Percentiles rank a stretch among this genome's conserved stretches.
phyloP scores from a whole-genome alignment of 2,113 vertebrate genomes.

The Platysteira castanea region DNA sequence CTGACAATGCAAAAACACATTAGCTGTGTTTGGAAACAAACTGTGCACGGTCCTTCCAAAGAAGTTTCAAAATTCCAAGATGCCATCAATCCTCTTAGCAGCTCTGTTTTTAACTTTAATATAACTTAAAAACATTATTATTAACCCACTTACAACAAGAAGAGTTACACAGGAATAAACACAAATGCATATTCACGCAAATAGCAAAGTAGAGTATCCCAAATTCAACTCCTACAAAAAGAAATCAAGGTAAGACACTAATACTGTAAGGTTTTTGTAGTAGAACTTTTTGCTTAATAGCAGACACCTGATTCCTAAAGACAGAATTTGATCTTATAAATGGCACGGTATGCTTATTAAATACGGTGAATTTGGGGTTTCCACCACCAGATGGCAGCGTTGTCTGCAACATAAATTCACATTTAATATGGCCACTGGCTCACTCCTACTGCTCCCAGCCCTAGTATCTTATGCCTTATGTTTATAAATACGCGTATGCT shows the following conservation, averaged over 20 bases:
- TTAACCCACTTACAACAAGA: neutral
- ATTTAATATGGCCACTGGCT: neutral
- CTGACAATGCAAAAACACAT: neutral
- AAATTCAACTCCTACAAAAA: neutral
- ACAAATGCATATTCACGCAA: neutral
- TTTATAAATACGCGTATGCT: neutral
- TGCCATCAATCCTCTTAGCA: neutral
- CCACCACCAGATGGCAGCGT: conserved; percentile 72
- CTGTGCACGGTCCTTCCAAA: neutral
- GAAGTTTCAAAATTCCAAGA: neutral
- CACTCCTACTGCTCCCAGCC: neutral
- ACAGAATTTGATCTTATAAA: neutral
- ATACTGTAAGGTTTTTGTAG: neutral
- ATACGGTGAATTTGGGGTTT: neutral
- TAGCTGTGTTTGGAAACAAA: neutral
- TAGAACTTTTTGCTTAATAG: neutral
- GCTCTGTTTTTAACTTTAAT: neutral
- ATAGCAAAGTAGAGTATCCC: neutral
- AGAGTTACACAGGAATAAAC: neutral
- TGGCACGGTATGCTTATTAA: no score
- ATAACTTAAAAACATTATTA: neutral
- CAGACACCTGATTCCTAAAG: neutral
- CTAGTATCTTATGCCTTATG: neutral
- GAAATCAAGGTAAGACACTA: neutral
- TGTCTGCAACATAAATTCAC: neutral